Percentiles rank a stretch among this genome's conserved stretches.
These are phyloP conservation scores for Andrena camellia DNA, from an alignment of 2,888 invertebrate species.

Conservation along the genomic window DNA sequence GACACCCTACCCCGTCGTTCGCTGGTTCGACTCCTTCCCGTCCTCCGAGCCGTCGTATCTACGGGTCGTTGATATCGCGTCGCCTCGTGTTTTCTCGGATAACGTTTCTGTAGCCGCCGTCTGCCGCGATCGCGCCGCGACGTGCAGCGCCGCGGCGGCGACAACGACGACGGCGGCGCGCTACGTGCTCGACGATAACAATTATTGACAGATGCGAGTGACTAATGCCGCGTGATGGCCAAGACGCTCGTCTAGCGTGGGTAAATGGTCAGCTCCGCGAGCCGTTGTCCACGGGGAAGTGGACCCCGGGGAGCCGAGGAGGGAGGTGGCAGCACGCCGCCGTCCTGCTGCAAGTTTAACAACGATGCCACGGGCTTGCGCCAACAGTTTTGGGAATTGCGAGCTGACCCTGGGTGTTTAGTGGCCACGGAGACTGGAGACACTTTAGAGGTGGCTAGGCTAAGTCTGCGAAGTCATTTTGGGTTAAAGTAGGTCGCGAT, in stretches of 20 bases:
- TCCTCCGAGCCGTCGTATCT: constrained; percentile 53
- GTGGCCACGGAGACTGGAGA: too few species aligned
- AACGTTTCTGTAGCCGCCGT: constrained; percentile 60
- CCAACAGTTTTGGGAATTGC: constrained; percentile 24
- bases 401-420: neutral
- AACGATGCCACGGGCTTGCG: neutral
- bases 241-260: constrained; percentile 47
- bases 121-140: constrained; percentile 59
- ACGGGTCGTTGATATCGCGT: constrained; percentile 74
- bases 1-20: constrained; percentile 16
- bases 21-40: constrained; percentile 5
- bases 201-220: constrained; percentile 74
- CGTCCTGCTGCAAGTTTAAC: constrained; percentile 16
- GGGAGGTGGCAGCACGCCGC: neutral
- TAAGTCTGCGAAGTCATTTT: too few species aligned
- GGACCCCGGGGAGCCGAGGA: neutral
- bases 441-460: too few species aligned
- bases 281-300: neutral
- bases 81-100: constrained; percentile 74
- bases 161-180: constrained; percentile 43
- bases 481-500: too few species aligned
- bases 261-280: constrained; percentile 29
- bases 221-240: constrained; percentile 50
- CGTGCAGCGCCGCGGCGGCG: constrained; percentile 50
- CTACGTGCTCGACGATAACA: constrained; percentile 65